Evolutionary conservation across 2,888 invertebrate genomes (phyloP), one percentile per base, ranked within the genome.

Genomic region (Bombylius discolor): DNA sequence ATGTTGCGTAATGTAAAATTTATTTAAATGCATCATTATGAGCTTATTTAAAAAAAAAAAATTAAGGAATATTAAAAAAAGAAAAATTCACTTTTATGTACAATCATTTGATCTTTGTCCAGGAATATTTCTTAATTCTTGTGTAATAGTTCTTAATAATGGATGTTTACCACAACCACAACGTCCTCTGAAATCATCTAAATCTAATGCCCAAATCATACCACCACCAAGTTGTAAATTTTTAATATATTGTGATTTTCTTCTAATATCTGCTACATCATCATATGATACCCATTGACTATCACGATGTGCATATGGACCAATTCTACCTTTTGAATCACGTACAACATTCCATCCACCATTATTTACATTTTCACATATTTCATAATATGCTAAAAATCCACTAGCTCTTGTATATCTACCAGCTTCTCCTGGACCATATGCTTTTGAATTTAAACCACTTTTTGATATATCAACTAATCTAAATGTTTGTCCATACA

Each of bases 241-340:
- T 58, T 80, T 78, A 0, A 82, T 76, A 59, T 81, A 77, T 51
- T 80, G 76, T 0, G 83, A 78, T 63, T 84, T 83, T 53, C 80
- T 73, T 54, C 79, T 77, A 48, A 84, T 79, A 56, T 85, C 85
- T 5, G 73, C 72, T 1, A 81, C 79, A 61, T 85, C 84, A 65
- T 89, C 82, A 67, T 87, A 89, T 0, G 87, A 84, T 1, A 86
- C 84, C 89, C 89, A 90, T 67, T 89, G 89, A 57, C 80, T 80
- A 1, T 81, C 83, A 46, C 76, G 78, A 58, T 82, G 80, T 0
- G 86, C 84, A 68, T 82, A 89, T 1, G 89, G 87, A 1, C 89
- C 89, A 62, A 84, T 81, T 14, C 79, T 71, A 3, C 80, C 82
- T 62, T 78, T 65, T 0, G 78, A 73, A 63, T 81, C 81, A 66